These are phyloP conservation scores for Apis cerana DNA, from an alignment of 1,140 invertebrate genomes.

Conservation along the genomic window DNA sequence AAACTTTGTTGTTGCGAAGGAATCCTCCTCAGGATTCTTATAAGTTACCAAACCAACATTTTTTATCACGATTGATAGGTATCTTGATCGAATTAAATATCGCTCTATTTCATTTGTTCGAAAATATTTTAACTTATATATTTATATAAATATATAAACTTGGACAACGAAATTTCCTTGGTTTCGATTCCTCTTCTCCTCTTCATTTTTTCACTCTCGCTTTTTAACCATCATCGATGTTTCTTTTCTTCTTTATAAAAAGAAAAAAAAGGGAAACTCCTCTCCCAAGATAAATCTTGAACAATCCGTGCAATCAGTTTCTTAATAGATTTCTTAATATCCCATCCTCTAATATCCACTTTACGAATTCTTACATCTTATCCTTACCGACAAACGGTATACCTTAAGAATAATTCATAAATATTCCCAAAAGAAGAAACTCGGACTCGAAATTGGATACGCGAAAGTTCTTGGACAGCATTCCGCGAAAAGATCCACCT, in stretches of 20 bases:
- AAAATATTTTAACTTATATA: neutral
- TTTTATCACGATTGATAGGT: neutral
- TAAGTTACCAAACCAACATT: neutral
- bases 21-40: neutral
- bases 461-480: neutral
- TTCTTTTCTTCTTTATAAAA: no score
- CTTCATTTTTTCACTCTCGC: neutral
- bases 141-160: neutral
- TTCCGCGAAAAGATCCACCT: neutral
- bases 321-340: slow-evolving; percentile 3
- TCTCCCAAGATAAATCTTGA: no score
- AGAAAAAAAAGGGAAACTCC: no score
- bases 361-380: no score
- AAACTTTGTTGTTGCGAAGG: slow-evolving; percentile 17
- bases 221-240: no score
- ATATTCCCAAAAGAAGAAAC: neutral
- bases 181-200: neutral
- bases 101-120: neutral
- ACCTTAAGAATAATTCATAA: neutral
- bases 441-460: no score
- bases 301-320: neutral
- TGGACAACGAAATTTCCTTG: neutral
- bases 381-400: neutral
- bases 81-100: neutral
- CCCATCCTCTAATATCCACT: neutral